Conservation (phyloP, 1,140 invertebrate genomes). For the Orius insidiosus region DNA sequence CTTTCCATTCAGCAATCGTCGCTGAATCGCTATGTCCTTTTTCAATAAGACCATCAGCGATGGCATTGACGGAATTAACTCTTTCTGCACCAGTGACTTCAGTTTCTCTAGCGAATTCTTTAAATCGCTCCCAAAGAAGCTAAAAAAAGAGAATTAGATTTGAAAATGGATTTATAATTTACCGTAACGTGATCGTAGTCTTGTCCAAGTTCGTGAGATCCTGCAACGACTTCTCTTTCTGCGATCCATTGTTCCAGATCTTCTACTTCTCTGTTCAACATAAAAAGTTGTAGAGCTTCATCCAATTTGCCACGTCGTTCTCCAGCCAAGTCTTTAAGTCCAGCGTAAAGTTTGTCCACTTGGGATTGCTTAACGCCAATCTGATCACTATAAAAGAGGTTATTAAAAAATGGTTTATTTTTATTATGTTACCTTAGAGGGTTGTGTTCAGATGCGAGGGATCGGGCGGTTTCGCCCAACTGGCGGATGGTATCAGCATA, state of each 20-base stretch:
- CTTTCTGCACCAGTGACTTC: slow-evolving; percentile 88
- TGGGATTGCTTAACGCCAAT: slow-evolving; percentile 88
- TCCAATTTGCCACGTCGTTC: slow-evolving; percentile 88
- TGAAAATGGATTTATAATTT: not conserved
- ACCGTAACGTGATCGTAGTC: slow-evolving; percentile 97
- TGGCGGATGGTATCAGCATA: slow-evolving; percentile 93
- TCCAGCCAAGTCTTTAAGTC: slow-evolving; percentile 87
- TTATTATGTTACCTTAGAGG: slow-evolving; percentile 29
- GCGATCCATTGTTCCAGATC: slow-evolving; percentile 99
- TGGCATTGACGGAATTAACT: slow-evolving; percentile 82
- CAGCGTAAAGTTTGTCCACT: slow-evolving; percentile 96
- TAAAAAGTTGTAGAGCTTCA: slow-evolving; percentile 90
- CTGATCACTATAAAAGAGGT: slow-evolving; percentile 43
- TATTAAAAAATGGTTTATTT: not conserved
- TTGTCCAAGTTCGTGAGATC: slow-evolving; percentile 92
- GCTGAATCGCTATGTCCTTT: slow-evolving; percentile 94
- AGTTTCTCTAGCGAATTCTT: slow-evolving; percentile 93
- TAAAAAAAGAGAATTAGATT: slow-evolving; percentile 35
- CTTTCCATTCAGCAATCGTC: slow-evolving; percentile 97
- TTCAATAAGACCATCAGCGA: slow-evolving; percentile 87
- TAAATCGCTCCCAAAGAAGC: slow-evolving; percentile 78
- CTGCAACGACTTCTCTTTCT: slow-evolving; percentile 90
- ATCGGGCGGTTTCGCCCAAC: slow-evolving; percentile 81
- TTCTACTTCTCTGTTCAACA: slow-evolving; percentile 91
- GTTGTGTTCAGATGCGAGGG: slow-evolving; percentile 75